Percentiles rank a stretch among this genome's conserved stretches.
Conservation (phyloP, 2,888 invertebrate genomes). For the Allophyes oxyacanthae region DNA sequence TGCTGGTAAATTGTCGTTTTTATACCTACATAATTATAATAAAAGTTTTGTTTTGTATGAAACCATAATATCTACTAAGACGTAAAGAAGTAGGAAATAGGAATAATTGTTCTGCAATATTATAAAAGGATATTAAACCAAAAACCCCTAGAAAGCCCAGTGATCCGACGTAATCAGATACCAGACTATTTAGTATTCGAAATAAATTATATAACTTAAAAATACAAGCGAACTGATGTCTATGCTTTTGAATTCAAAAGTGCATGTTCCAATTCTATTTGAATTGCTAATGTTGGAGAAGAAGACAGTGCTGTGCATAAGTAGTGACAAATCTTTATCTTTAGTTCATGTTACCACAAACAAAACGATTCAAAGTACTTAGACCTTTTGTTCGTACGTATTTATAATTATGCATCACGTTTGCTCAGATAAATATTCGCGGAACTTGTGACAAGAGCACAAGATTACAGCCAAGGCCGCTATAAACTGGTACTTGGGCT, state of each 20-base stretch:
- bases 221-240: neutral
- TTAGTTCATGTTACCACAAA: neutral
- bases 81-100: too few relatives aligned
- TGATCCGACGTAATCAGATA: too few relatives aligned
- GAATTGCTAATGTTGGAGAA: constrained; percentile 19
- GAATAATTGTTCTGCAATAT: too few relatives aligned
- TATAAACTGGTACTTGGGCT: constrained; percentile 20
- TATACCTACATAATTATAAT: too few relatives aligned
- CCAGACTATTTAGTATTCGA: too few relatives aligned
- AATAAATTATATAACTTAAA: too few relatives aligned
- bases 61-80: too few relatives aligned
- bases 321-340: constrained; percentile 1
- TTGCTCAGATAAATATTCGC: constrained; percentile 18
- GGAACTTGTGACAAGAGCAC: constrained; percentile 17
- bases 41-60: too few relatives aligned
- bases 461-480: constrained; percentile 41
- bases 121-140: too few relatives aligned
- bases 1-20: constrained; percentile 3
- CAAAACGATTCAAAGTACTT: constrained; percentile 4
- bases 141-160: too few relatives aligned
- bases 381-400: constrained; percentile 11
- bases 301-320: neutral
- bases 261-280: neutral
- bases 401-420: constrained; percentile 14
- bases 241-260: neutral